phyloP scores from a whole-genome alignment of 2,113 vertebrate species.

The Climacteris rufus region DNA sequence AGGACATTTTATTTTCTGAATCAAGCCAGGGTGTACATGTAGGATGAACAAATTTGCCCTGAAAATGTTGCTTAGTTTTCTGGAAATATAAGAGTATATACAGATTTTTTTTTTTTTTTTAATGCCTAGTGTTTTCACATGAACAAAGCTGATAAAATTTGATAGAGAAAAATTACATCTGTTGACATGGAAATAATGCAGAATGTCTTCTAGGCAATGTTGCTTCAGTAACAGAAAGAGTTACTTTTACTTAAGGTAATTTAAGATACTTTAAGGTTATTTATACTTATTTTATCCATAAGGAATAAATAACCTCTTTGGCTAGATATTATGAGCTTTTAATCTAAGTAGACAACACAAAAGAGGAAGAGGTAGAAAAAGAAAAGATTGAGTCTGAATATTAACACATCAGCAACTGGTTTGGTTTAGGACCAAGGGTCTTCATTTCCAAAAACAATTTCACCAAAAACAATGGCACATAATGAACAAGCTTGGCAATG shows the following conservation, averaged over 20 bases:
- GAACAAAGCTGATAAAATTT: background rate
- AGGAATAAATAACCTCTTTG: background rate
- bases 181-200: background rate
- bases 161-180: background rate
- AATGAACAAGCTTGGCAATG: background rate
- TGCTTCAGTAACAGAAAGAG: background rate
- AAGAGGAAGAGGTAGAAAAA: background rate
- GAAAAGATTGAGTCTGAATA: background rate
- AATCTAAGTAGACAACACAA: background rate
- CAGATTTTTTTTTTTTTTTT: background rate
- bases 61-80: background rate
- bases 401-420: background rate
- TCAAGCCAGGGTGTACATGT: background rate
- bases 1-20: background rate
- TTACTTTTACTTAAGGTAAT: background rate
- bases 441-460: background rate
- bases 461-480: accelerated
- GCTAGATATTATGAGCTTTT: background rate
- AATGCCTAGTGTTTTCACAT: background rate
- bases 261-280: too few relatives aligned
- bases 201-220: background rate
- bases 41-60: background rate
- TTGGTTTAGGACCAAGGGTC: background rate
- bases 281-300: background rate
- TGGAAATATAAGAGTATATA: background rate